Conservation (phyloP, 1,140 invertebrate genomes). For the Polypedilum vanderplanki region DNA sequence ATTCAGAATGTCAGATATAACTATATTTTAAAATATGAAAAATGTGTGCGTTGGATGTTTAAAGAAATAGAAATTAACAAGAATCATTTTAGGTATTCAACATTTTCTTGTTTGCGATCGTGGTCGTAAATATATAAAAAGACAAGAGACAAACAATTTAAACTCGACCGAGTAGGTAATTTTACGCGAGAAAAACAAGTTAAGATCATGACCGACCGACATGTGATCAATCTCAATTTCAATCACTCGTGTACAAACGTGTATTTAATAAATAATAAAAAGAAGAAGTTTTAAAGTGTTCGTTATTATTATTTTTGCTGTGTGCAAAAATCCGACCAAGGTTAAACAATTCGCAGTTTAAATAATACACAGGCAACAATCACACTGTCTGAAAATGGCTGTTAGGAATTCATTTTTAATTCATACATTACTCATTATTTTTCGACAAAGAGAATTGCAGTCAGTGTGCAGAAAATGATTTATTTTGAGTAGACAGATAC, state of each 20-base stretch:
- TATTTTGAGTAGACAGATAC: too few species aligned
- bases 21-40: background rate
- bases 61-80: background rate
- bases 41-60: background rate
- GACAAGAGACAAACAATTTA: too few species aligned
- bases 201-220: background rate
- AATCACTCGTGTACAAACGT: background rate
- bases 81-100: conserved; percentile 4
- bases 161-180: too few species aligned
- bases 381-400: too few species aligned
- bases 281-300: background rate
- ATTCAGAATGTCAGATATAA: background rate
- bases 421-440: too few species aligned
- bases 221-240: conserved; percentile 13
- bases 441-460: too few species aligned
- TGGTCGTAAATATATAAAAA: too few species aligned
- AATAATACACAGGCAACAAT: too few species aligned
- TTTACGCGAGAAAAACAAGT: too few species aligned
- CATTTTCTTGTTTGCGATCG: background rate
- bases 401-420: too few species aligned
- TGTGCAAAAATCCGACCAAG: background rate
- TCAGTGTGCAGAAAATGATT: too few species aligned
- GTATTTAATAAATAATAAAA: background rate
- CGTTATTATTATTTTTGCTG: background rate
- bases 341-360: conserved; percentile 1